Evolutionary conservation across 2,113 vertebrate genomes (phyloP), one percentile per base, ranked within the genome.

Genomic region (Oceanodroma tethys): DNA sequence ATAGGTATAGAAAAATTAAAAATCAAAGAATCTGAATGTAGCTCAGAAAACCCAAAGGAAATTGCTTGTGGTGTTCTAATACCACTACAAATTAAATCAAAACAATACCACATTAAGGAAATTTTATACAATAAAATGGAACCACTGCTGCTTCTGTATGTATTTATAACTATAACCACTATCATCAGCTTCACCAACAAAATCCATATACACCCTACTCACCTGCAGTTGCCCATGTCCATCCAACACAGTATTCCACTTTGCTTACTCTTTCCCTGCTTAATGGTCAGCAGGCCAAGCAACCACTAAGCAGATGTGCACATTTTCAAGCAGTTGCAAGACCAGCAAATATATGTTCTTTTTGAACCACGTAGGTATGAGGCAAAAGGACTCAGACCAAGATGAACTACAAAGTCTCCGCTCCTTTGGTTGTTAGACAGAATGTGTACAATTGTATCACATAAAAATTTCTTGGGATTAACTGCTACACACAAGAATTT

Each of bases 361-460:
- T 63, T 10, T 73, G 27, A 65, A 59, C 43, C 5, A 7, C 0
- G 1, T 1, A 96, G 8, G 12, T 40, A 52, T 2, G 4, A 78
- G 27, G 50, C 55, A 70, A 81, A 83, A 89, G 30, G 48, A 89
- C 38, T 91, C 45, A 27, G 13, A 74, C 4, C 22, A 76, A 11
- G 3, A 91, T 23, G 26, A 83, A 81, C 27, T 75, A 78, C 11
- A 16, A 59, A 70, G 20, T 9, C 47, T 66, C 52, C 3, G 2
- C 0, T 6, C 50, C 32, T 89, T 20, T 26, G 23, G 12, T 40
- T 66, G 27, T 50, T 63, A 79, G 29, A 48, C 0, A 70, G n/a
- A 27, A 36, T 1, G 13, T 3, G 4, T 14, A 7, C 40, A 52
- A 43, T 42, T 15, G 4, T 7, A 43, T 23, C 19, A 55, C 27